phyloP scores from a whole-genome alignment of 2,797 vertebrate species.

The Buphagus erythrorhynchus region DNA sequence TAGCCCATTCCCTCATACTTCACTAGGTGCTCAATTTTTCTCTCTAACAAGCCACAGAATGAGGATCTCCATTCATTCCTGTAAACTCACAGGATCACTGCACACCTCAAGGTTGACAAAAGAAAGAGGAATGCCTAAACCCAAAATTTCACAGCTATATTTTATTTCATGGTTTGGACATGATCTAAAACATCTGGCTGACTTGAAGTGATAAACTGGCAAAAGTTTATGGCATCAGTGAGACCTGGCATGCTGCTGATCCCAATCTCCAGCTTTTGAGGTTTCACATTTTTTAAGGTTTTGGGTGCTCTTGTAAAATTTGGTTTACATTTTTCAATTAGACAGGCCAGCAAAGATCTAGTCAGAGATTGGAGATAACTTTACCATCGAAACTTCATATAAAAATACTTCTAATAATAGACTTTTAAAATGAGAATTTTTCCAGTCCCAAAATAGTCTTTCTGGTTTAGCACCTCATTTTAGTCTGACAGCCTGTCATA shows the following conservation, averaged over 20 bases:
- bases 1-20: neutral
- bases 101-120: neutral
- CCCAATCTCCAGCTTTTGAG: neutral
- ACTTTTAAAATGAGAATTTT: constrained; percentile 47
- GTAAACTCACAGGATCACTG: neutral
- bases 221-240: neutral
- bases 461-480: constrained; percentile 63
- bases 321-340: constrained; percentile 13
- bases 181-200: neutral
- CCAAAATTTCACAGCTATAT: neutral
- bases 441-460: constrained; percentile 64
- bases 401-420: constrained; percentile 59
- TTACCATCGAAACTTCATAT: constrained; percentile 10
- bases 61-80: neutral
- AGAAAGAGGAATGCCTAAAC: neutral
- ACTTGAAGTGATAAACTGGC: neutral
- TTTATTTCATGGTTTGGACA: neutral
- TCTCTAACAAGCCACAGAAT: neutral
- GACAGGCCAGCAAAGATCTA: neutral
- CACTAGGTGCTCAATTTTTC: neutral
- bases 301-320: neutral
- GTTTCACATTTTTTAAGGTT: neutral
- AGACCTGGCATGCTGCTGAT: neutral
- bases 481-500: constrained; percentile 60
- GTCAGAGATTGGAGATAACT: constrained; percentile 28